Evolutionary conservation across 2,113 vertebrate species (phyloP).

Genomic region (rabbit (Oryctolagus cuniculus)): mOryCun1.1 NC_091447.1:10226001-10226500

Average conservation of each 20-base stretch:
- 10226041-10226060: constrained; percentile 81
- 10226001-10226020: constrained; percentile 61
- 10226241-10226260: constrained; percentile 35
- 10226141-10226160: constrained; percentile 72
- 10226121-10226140: constrained; percentile 78
- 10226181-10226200: constrained; percentile 78
- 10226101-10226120: constrained; percentile 79
- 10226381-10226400: not conserved
- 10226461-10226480: constrained; percentile 18
- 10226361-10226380: constrained; percentile 47
- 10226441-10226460: constrained; percentile 47
- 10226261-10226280: constrained; percentile 60
- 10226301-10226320: constrained; percentile 66
- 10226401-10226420: not conserved
- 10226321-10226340: constrained; percentile 54
- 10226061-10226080: constrained; percentile 82
- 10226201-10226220: constrained; percentile 70
- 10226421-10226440: too few species aligned
- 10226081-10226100: constrained; percentile 80
- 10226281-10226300: constrained; percentile 35
- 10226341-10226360: constrained; percentile 38
- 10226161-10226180: constrained; percentile 76
- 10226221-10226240: not conserved
- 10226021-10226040: constrained; percentile 70
- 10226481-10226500: constrained; percentile 47